Evolutionary conservation across 2,113 vertebrate genomes (phyloP).

Genomic region (Ceyx cyanopectus): DNA sequence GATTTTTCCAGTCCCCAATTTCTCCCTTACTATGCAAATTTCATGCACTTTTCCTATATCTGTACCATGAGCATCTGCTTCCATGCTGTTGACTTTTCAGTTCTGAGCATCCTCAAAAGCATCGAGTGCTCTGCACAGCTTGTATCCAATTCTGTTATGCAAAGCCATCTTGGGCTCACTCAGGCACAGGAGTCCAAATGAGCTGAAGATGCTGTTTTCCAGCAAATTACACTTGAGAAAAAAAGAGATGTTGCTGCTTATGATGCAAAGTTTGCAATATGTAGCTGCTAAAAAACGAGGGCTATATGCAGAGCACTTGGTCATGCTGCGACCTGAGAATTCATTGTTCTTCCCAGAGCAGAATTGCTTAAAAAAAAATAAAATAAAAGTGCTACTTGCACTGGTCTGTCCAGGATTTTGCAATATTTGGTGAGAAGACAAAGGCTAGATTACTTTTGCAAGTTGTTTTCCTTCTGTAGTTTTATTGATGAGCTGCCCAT

Average conservation of each 20-base stretch:
- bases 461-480: background rate
- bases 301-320: background rate
- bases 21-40: background rate
- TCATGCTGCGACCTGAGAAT: background rate
- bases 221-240: background rate
- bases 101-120: background rate
- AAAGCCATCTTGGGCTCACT: too few species aligned
- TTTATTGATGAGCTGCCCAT: accelerated
- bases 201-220: background rate
- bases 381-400: background rate
- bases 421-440: background rate
- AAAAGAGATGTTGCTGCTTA: background rate
- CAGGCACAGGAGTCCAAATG: background rate
- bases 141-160: background rate
- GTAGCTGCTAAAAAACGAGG: background rate
- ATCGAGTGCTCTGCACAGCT: background rate
- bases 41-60: background rate
- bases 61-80: background rate
- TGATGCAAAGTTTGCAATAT: background rate
- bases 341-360: background rate
- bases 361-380: background rate
- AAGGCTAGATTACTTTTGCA: background rate
- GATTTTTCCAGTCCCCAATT: background rate
- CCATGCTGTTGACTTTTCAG: background rate
- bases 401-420: background rate